phyloP scores from a whole-genome alignment of 2,113 vertebrate species.

The Chloroceryle aenea region DNA sequence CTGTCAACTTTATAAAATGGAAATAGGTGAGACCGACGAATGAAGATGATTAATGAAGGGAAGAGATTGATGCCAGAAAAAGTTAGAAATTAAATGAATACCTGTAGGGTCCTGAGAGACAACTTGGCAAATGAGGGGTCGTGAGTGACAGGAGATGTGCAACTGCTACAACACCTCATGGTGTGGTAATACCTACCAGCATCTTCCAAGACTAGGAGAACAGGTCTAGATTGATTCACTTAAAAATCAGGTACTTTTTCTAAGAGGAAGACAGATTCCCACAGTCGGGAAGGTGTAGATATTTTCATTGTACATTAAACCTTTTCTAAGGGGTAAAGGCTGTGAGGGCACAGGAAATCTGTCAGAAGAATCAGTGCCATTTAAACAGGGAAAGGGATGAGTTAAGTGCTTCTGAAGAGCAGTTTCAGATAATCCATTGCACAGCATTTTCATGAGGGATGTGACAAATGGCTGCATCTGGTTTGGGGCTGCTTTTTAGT shows the following conservation, averaged over 20 bases:
- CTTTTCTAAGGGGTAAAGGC: neutral
- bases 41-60: neutral
- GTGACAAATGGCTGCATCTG: neutral
- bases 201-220: neutral
- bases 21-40: neutral
- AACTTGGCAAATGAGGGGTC: neutral
- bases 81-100: neutral
- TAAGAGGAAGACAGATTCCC: neutral
- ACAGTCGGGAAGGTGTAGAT: neutral
- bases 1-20: neutral
- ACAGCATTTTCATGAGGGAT: neutral
- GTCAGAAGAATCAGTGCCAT: neutral
- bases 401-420: neutral
- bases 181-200: neutral
- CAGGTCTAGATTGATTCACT: neutral
- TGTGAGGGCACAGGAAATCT: neutral
- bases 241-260: neutral
- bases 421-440: neutral
- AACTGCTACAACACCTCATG: neutral
- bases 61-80: neutral
- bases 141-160: neutral
- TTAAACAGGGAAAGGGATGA: neutral
- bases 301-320: neutral
- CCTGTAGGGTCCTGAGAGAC: neutral
- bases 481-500: neutral